Evolutionary conservation across 2,113 vertebrate species (phyloP).

Genomic region (Carlito syrichta): DNA sequence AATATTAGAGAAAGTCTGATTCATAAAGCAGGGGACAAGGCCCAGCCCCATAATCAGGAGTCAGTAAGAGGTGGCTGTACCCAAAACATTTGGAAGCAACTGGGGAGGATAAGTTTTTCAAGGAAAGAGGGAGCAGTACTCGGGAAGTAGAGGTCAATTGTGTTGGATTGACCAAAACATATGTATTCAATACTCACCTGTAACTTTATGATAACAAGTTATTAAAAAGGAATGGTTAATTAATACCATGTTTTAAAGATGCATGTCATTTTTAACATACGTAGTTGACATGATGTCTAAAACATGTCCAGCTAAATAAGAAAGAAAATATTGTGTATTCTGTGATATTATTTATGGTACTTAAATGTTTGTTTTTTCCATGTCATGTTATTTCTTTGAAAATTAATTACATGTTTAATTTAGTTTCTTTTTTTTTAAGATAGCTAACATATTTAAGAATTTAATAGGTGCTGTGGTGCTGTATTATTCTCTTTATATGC

Average conservation of each 20-base stretch:
- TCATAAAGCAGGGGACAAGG: background rate
- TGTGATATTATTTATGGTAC: background rate
- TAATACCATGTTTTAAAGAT: background rate
- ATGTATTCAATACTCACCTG: background rate
- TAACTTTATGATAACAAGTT: background rate
- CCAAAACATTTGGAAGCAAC: background rate
- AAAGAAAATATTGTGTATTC: background rate
- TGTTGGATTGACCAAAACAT: background rate
- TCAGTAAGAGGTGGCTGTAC: background rate
- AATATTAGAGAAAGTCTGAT: background rate
- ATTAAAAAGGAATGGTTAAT: background rate
- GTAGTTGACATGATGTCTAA: background rate
- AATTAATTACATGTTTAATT: background rate
- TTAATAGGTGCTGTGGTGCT: background rate
- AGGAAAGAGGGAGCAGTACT: background rate
- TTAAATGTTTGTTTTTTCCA: background rate
- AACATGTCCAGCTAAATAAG: background rate
- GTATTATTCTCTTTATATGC: background rate
- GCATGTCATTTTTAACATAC: background rate
- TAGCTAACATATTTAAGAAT: background rate
- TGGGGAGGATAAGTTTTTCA: background rate
- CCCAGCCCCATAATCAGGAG: accelerated
- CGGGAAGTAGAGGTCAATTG: background rate
- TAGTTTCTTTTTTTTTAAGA: background rate
- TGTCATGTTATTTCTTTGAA: background rate